Conservation (phyloP, 2,113 vertebrate genomes). For the Actenoides hombroni region DNA sequence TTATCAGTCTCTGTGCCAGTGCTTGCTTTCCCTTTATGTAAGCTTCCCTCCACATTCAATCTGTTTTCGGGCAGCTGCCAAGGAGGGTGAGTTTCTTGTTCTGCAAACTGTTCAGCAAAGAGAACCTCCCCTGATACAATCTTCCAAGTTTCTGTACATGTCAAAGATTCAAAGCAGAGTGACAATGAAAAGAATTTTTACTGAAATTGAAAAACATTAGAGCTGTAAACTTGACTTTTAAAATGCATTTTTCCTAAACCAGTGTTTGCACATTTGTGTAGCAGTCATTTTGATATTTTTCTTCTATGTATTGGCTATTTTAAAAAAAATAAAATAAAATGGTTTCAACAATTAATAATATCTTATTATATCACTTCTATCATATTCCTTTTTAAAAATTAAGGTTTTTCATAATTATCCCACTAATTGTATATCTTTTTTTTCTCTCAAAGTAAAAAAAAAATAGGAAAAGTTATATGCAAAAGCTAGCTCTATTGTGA, state of each 20-base stretch:
- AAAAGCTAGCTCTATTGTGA: not conserved
- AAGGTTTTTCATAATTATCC: not conserved
- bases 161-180: not conserved
- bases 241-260: not conserved
- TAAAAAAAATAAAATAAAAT: not conserved
- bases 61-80: slow-evolving; percentile 14
- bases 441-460: not conserved
- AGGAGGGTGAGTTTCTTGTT: slow-evolving; percentile 12
- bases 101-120: slow-evolving; percentile 30
- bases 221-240: not conserved
- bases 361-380: not conserved
- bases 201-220: not conserved
- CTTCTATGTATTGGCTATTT: not conserved
- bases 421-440: not conserved
- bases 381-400: not conserved
- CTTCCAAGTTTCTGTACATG: not conserved
- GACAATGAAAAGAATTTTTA: not conserved
- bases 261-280: not conserved
- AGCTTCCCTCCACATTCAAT: slow-evolving; percentile 29
- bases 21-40: slow-evolving; percentile 25
- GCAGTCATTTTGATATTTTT: not conserved
- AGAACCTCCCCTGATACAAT: not conserved
- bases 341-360: not conserved
- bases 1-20: slow-evolving; percentile 17
- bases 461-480: not conserved